Base-by-base conservation (phyloP, 2,113 vertebrate genomes). In the Esox niger region DNA sequence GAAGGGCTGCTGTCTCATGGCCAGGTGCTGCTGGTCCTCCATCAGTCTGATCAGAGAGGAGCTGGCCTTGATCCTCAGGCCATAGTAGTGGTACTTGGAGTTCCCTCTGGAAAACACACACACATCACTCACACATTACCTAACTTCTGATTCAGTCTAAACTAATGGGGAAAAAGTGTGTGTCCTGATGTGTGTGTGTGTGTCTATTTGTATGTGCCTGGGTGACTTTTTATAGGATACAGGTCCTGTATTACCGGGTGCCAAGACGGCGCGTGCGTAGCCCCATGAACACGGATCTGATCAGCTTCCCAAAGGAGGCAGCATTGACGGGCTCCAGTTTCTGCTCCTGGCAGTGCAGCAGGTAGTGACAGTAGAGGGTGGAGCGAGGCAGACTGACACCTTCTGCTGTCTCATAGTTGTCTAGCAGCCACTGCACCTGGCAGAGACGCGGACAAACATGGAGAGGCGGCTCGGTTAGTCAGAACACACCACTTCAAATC, bases 301-400 rank as follows among this genome's bases (percentile, higher is more conserved):
- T 97, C 66, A 97, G 94, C 70, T 97, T 97, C 61, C 95, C 95
- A 0, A 97, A 97, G 61, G 95, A 95, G 4, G 95, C 95, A 0
- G 95, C 95, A 0, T 97, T 97, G 58, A 97, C 95, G 0, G 95
- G 95, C 81, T 97, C 95, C 69, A 97, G 90, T 79, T 97, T 97
- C 85, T 97, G 95, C 79, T 97, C 95, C 89, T 97, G 95, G 82
- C 95, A 96, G 87, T 97, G 95, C 82, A 96, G 91, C 82, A 97
- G 89, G 83, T 97, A 97, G 84, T 97, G 95, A 89, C 95, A 96
- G 88, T 97, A 97, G 55, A 97, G 94, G n/a, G 95, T 97, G 80
- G 95, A 96, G 43, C 95, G 93, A 0, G 95, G 95, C 69, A 97
- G 91, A 84, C 95, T 96, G 74, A 97, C 95, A 11, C 95, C 95